Conservation (phyloP, 2,113 vertebrate species). For the Brienomyrus longianalis region DNA sequence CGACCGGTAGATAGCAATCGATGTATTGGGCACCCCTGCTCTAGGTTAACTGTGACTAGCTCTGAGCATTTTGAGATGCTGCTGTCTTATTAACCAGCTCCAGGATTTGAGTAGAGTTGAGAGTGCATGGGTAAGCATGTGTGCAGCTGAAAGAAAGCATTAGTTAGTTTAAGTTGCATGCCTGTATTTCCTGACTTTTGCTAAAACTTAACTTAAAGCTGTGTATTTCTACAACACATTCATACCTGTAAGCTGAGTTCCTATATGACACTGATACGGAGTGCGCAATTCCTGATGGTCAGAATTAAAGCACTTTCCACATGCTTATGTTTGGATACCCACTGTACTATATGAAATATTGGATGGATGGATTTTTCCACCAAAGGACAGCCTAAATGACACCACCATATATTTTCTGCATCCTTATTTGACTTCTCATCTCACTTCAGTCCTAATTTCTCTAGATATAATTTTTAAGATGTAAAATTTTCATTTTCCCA, state of each 20-base stretch:
- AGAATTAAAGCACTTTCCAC: background rate
- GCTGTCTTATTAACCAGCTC: background rate
- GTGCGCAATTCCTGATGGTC: background rate
- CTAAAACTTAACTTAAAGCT: background rate
- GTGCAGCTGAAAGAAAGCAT: background rate
- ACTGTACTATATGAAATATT: background rate
- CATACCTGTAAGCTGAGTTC: background rate
- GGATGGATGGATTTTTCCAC: background rate
- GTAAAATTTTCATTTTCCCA: background rate
- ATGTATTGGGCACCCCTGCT: background rate
- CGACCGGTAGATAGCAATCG: too few species aligned
- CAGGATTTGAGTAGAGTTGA: background rate
- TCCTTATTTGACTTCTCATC: background rate
- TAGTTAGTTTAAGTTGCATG: background rate
- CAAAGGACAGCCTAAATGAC: background rate
- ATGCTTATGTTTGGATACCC: background rate
- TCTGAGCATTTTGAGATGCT: background rate
- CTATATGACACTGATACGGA: background rate
- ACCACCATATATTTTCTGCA: background rate
- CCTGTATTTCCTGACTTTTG: background rate
- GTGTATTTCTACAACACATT: background rate
- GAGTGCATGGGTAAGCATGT: background rate
- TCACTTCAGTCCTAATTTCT: background rate
- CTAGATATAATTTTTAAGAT: background rate
- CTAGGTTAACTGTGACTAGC: background rate